These are phyloP conservation scores for Coecobrya sp. DNA, from an alignment of 2,888 invertebrate species.

Conservation along the genomic window DNA sequence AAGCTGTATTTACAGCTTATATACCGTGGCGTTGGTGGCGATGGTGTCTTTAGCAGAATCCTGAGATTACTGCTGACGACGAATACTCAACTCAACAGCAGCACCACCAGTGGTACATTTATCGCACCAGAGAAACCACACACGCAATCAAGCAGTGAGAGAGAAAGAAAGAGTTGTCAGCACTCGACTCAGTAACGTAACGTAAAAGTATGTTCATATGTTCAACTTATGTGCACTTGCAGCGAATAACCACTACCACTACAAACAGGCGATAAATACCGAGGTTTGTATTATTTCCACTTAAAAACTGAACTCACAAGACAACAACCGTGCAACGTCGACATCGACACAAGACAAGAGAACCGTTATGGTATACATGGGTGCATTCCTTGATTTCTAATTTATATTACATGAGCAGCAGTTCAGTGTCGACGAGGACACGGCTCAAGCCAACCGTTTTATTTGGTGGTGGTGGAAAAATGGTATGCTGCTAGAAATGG, in stretches of 20 bases:
- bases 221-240: background rate
- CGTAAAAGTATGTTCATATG: background rate
- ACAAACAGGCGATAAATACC: slow-evolving; percentile 40
- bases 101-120: background rate
- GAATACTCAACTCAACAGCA: slow-evolving; percentile 30
- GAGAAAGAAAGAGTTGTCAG: slow-evolving; percentile 46
- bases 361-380: slow-evolving; percentile 34
- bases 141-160: slow-evolving; percentile 53
- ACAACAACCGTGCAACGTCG: background rate
- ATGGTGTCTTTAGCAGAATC: slow-evolving; percentile 56
- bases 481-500: slow-evolving; percentile 11
- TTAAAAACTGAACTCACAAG: background rate
- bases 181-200: background rate
- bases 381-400: slow-evolving; percentile 65
- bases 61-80: slow-evolving; percentile 57
- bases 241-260: background rate
- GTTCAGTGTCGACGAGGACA: background rate
- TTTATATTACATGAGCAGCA: slow-evolving; percentile 24
- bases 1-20: slow-evolving; percentile 19
- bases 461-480: background rate
- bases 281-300: slow-evolving; percentile 38
- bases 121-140: slow-evolving; percentile 36
- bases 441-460: slow-evolving; percentile 23
- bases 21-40: background rate
- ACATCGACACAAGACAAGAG: slow-evolving; percentile 22